Percentiles rank a stretch among this genome's conserved stretches.
Conservation (phyloP, 2,888 invertebrate species). For the Drosophila hamatofila region DNA sequence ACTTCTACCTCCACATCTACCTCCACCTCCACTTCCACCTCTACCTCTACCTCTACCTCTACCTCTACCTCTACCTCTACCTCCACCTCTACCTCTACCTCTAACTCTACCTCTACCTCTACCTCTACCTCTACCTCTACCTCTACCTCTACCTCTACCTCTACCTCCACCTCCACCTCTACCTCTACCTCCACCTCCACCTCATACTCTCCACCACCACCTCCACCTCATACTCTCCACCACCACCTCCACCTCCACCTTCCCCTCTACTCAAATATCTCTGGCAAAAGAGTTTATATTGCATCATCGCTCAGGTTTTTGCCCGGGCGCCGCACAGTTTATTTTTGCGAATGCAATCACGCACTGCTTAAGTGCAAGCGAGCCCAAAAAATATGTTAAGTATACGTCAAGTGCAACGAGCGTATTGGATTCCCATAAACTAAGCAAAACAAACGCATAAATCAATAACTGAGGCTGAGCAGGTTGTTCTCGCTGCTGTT, state of each 20-base stretch:
- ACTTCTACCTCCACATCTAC: no score
- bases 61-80: no score
- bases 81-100: neutral
- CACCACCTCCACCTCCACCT: neutral
- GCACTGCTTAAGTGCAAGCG: slow-evolving; percentile 4
- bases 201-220: neutral
- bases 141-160: neutral
- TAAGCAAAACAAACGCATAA: neutral
- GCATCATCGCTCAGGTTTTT: neutral
- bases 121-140: no score
- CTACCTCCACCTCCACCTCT: neutral
- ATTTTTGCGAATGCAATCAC: slow-evolving; percentile 13
- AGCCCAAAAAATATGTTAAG: slow-evolving; percentile 29
- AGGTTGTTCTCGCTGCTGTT: neutral
- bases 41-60: no score
- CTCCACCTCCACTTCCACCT: no score
- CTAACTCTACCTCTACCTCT: neutral
- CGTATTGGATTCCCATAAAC: neutral
- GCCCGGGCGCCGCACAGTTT: neutral
- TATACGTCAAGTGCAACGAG: slow-evolving; percentile 25
- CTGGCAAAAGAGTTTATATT: neutral
- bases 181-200: neutral
- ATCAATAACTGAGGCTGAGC: neutral
- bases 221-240: neutral
- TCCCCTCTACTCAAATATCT: neutral